Base-by-base conservation (phyloP, 2,888 invertebrate genomes). In the Omphaloscelis lunosa region DNA sequence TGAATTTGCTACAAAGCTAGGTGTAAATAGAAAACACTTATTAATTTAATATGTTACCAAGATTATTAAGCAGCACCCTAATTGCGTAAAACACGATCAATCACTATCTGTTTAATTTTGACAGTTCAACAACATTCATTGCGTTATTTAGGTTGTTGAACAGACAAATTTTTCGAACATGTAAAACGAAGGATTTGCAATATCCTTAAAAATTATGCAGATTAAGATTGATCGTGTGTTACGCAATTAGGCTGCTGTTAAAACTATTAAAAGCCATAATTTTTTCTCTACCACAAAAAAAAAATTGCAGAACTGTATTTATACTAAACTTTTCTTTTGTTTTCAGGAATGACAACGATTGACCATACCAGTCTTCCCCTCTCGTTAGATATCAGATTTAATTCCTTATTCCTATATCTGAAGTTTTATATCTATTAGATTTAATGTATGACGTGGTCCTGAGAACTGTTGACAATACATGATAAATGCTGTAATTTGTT, bases 391-490 rank as follows among this genome's bases (percentile, higher is more conserved):
- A 94, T 93, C 95, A 96, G 92, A 96, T 94, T 95, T 92, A 94
- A 95, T 94, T 93, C 93, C 93, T 92, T 95, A 96, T 94, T 95
- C 93, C 94, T 96, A 95, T 95, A 94, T 93, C 94, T 94, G 92
- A 94, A 93, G 90, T 94, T 95, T 95, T 96, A 95, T 96, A 96
- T 95, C 92, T 94, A 94, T 93, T 95, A 95, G 94, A 92, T 88
- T 91, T 91, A 93, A 92, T 88, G 90, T 94, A 93, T 88, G 93
- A 93, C 88, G 92, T 92, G 91, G 92, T 94, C 93, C 92, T 93
- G 95, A 95, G 95, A 96, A 95, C 93, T 92, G 94, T 95, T 96
- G 96, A 96, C 96, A 96, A 96, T 96, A 96, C 95, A 94, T 93
- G 90, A 90, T 84, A 62, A 90, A 90, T 92, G 92, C 92, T 94